Conservation (phyloP, 2,113 vertebrate genomes). For the Hydropotes inermis region DNA sequence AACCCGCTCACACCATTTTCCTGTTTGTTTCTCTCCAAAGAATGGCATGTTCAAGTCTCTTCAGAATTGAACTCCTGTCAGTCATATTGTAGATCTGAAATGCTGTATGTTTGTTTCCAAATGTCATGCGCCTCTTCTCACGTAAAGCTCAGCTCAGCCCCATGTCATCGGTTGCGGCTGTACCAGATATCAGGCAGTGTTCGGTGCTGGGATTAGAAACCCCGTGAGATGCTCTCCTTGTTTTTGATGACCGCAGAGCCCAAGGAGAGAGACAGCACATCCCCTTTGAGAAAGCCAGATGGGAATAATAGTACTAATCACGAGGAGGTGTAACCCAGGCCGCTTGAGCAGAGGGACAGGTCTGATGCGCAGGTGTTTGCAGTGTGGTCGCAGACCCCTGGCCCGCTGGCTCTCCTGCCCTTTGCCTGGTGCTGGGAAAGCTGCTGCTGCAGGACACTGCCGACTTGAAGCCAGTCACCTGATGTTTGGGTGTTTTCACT, state of each 20-base stretch:
- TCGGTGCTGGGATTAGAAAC: background rate
- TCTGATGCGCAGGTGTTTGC: background rate
- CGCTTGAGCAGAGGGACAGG: background rate
- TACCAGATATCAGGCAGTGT: background rate
- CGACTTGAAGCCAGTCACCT: background rate
- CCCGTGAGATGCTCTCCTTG: background rate
- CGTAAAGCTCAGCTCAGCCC: background rate
- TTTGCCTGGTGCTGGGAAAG: background rate
- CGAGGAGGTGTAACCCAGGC: fast-evolving
- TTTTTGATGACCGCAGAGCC: background rate
- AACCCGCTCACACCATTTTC: background rate
- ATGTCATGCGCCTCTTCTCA: background rate
- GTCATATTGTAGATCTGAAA: background rate
- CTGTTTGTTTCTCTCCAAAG: background rate
- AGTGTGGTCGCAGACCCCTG: background rate
- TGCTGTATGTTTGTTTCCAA: background rate
- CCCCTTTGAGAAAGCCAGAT: too few relatives aligned
- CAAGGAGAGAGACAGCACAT: background rate
- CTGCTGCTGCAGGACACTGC: background rate
- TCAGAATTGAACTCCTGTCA: background rate
- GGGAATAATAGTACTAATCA: background rate
- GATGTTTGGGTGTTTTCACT: background rate
- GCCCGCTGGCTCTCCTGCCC: background rate
- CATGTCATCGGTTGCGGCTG: background rate
- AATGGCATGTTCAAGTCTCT: background rate